A percentile compares a stretch with the other conserved stretches of the same genome.
Evolutionary conservation across 2,113 vertebrate species (phyloP).

Genomic region (Centropus unirufus): DNA sequence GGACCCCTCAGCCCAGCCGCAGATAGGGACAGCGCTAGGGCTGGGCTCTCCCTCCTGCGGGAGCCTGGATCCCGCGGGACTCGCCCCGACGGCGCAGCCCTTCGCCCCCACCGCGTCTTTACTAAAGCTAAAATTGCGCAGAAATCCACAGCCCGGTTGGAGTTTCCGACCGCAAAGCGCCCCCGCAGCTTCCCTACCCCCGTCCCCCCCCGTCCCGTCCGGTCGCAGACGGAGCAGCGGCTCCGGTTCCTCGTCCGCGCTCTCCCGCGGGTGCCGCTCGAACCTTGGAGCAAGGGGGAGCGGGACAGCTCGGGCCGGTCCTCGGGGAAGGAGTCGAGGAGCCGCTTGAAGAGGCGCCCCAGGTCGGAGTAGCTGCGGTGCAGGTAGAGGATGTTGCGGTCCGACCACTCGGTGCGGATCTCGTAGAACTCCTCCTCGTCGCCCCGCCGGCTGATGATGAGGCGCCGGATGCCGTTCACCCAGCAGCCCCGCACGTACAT

Average conservation of each 20-base stretch:
- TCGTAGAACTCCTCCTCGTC: slow-evolving; percentile 97
- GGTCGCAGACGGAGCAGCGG: not conserved
- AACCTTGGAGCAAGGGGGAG: slow-evolving; percentile 90
- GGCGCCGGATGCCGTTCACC: slow-evolving; percentile 94
- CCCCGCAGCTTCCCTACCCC: not conserved
- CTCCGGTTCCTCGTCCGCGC: not conserved
- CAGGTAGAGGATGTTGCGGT: slow-evolving; percentile 93
- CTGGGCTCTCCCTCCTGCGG: not conserved
- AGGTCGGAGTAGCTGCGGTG: slow-evolving; percentile 92
- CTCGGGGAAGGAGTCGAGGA: slow-evolving; percentile 90
- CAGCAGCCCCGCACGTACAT: slow-evolving; percentile 97
- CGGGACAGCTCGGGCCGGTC: slow-evolving; percentile 86
- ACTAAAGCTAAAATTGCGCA: no score
- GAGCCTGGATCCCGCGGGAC: not conserved
- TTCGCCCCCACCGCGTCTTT: fast-evolving
- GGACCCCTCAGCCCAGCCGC: not conserved
- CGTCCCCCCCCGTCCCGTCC: not conserved
- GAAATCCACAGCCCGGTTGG: not conserved
- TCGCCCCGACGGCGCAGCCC: not conserved
- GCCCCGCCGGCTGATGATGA: slow-evolving; percentile 88
- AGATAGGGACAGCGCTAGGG: not conserved
- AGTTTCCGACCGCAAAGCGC: slow-evolving; percentile 2
- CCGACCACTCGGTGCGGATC: slow-evolving; percentile 96
- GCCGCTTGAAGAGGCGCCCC: slow-evolving; percentile 85
- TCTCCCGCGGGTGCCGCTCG: not conserved